phyloP scores from a whole-genome alignment of 2,888 invertebrate genomes.

The Lymantria monacha region DNA sequence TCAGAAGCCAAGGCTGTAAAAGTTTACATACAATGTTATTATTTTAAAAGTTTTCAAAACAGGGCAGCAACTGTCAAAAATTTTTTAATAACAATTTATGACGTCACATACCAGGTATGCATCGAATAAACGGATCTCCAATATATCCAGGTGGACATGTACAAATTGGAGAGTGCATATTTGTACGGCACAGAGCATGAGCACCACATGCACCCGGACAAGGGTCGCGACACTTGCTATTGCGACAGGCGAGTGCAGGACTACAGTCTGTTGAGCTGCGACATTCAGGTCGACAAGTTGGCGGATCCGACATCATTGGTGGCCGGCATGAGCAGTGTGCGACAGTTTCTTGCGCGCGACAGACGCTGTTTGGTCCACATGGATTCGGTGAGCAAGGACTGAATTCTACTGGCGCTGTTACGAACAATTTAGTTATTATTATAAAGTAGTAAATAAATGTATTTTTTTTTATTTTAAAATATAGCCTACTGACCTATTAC shows the following conservation, averaged over 20 bases:
- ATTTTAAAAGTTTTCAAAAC: no score
- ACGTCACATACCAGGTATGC: conserved; percentile 79
- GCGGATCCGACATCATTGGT: conserved; percentile 87
- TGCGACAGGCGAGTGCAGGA: conserved; percentile 84
- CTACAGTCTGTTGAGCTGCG: conserved; percentile 86
- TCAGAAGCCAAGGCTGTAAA: conserved; percentile 53
- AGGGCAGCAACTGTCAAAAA: background rate
- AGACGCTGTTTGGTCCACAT: conserved; percentile 88
- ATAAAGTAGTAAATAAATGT: background rate
- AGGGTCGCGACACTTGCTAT: conserved; percentile 86
- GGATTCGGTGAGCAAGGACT: conserved; percentile 86
- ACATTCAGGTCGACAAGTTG: conserved; percentile 90
- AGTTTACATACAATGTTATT: conserved; percentile 11
- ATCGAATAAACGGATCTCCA: conserved; percentile 89
- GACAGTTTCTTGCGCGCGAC: conserved; percentile 84
- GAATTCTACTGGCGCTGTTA: conserved; percentile 49
- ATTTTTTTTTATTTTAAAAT: background rate
- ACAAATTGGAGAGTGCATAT: conserved; percentile 90
- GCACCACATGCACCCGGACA: conserved; percentile 90
- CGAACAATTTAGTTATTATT: background rate
- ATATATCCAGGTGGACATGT: conserved; percentile 85
- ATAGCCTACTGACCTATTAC: conserved; percentile 62
- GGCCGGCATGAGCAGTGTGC: conserved; percentile 87
- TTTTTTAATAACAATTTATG: background rate
- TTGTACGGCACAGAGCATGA: conserved; percentile 87